Evolutionary conservation across 2,888 invertebrate genomes (phyloP).

Genomic region (Xestoiulus laeticollis): DNA sequence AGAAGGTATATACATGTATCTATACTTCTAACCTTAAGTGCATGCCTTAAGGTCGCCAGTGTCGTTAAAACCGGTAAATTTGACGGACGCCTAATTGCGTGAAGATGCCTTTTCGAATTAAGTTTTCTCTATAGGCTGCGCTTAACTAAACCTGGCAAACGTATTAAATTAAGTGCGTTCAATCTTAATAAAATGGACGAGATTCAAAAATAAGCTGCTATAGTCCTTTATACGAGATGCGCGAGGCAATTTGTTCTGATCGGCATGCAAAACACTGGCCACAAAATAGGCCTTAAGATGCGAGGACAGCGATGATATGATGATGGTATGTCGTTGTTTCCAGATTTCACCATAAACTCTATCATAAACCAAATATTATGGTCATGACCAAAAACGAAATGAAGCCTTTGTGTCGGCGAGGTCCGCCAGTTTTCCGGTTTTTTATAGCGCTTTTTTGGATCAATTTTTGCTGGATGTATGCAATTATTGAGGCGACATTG

Average conservation of each 20-base stretch:
- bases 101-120: not conserved
- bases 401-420: not conserved
- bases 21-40: no score
- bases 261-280: not conserved
- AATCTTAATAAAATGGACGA: conserved; percentile 25
- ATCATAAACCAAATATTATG: conserved; percentile 3
- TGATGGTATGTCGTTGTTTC: not conserved
- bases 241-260: not conserved
- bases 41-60: not conserved
- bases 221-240: not conserved
- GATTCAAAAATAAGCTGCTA: not conserved
- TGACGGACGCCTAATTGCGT: not conserved
- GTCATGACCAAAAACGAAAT: conserved; percentile 4
- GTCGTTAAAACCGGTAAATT: not conserved
- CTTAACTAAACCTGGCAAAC: conserved; percentile 12
- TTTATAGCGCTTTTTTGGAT: not conserved
- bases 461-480: not conserved
- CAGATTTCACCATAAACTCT: conserved; percentile 5
- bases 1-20: not conserved
- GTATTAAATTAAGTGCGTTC: conserved; percentile 21
- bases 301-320: not conserved
- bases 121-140: not conserved
- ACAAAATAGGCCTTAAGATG: not conserved
- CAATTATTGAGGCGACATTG: not conserved
- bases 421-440: not conserved